These are phyloP conservation scores for Pachyseris speciosa DNA, from an alignment of 64 coral and sea anemone species.

Conservation along the genomic window DNA sequence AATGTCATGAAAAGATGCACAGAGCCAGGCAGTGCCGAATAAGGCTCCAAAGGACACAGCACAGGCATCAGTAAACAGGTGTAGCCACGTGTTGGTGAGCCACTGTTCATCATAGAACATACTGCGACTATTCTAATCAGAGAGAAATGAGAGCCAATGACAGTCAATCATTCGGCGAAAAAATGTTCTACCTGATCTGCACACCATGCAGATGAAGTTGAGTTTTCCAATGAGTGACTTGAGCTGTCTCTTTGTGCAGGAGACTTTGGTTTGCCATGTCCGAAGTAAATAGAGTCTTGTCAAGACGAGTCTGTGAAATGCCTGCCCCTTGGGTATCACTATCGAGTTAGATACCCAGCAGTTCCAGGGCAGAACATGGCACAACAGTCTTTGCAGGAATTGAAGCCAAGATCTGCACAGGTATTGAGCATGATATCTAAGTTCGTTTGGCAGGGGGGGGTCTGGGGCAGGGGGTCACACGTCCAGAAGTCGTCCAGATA, in stretches of 20 bases:
- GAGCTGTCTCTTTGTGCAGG: slow-evolving; percentile 34
- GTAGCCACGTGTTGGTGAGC: neutral
- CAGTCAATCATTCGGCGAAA: slow-evolving; percentile 17
- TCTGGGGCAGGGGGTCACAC: neutral
- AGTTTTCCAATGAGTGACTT: slow-evolving; percentile 44
- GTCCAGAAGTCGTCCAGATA: slow-evolving; percentile 46
- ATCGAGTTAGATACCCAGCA: slow-evolving; percentile 23
- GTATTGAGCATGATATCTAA: no score
- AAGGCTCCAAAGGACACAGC: neutral
- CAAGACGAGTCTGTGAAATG: neutral
- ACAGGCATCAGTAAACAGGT: slow-evolving; percentile 32
- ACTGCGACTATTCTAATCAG: slow-evolving; percentile 2
- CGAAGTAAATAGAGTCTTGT: neutral
- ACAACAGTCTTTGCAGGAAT: no score
- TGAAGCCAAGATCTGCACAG: no score
- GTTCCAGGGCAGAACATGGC: slow-evolving; percentile 14
- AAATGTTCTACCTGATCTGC: slow-evolving; percentile 35
- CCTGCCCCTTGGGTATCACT: slow-evolving; percentile 2
- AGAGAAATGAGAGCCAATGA: slow-evolving; percentile 31
- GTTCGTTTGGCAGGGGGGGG: neutral
- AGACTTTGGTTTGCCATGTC: neutral
- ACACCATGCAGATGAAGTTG: slow-evolving; percentile 29
- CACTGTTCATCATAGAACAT: slow-evolving; percentile 38
- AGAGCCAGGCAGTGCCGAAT: neutral
- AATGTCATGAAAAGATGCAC: neutral